These are phyloP conservation scores for Centruroides sculpturatus DNA, from an alignment of 1,140 invertebrate species.

Conservation along the genomic window DNA sequence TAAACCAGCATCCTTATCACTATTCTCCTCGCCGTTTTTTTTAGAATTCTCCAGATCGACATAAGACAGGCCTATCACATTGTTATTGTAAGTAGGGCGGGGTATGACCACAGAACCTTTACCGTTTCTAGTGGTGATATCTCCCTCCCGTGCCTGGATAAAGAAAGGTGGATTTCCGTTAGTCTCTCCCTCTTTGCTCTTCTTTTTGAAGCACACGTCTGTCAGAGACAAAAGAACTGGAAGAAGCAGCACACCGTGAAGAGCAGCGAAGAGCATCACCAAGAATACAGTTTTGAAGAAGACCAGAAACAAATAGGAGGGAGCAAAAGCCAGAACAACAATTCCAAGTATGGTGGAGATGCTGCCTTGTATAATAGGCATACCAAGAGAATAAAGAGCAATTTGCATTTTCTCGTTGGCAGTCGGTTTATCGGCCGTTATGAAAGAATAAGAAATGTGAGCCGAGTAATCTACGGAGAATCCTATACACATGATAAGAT, in stretches of 20 bases:
- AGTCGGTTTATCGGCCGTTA: slow-evolving; percentile 48
- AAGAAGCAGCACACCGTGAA: slow-evolving; percentile 79
- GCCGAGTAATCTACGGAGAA: slow-evolving; percentile 95
- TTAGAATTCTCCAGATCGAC: too few species aligned
- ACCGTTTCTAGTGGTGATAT: too few species aligned
- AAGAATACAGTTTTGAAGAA: slow-evolving; percentile 97
- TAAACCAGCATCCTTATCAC: too few species aligned
- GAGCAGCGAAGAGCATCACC: slow-evolving; percentile 81
- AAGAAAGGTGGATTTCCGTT: too few species aligned
- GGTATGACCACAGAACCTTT: too few species aligned
- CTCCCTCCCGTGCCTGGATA: too few species aligned
- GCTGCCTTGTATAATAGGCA: slow-evolving; percentile 87
- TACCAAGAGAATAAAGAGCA: slow-evolving; percentile 71
- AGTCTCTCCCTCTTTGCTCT: too few species aligned
- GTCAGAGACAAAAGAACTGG: slow-evolving; percentile 71
- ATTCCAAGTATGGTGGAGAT: slow-evolving; percentile 83
- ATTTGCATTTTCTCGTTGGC: slow-evolving; percentile 57
- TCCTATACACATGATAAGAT: slow-evolving; percentile 95
- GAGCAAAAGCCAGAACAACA: slow-evolving; percentile 64
- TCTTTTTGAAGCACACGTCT: slow-evolving; percentile 5
- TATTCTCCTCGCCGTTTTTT: too few species aligned
- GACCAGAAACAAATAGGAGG: slow-evolving; percentile 89
- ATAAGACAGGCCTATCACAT: too few species aligned
- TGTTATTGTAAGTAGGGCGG: too few species aligned
- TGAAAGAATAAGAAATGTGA: slow-evolving; percentile 91